Conservation (phyloP, 1,140 invertebrate species). For the Magallana angulata region DNA sequence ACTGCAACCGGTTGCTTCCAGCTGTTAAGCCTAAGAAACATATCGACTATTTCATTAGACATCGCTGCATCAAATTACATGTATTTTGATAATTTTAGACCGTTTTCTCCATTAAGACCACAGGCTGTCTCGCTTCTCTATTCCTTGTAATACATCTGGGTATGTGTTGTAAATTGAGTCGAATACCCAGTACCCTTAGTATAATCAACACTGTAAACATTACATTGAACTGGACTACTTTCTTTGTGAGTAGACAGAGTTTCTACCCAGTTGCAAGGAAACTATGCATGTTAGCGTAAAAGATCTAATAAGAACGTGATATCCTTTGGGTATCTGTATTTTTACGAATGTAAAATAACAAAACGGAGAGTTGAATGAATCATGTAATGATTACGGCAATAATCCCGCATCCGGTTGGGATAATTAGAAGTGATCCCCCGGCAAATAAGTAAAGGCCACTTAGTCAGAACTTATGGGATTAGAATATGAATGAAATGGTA, state of each 20-base stretch:
- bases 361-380: constrained; percentile 35
- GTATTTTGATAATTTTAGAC: constrained; percentile 28
- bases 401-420: neutral
- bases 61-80: constrained; percentile 33
- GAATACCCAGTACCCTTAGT: neutral
- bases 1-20: constrained; percentile 28
- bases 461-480: constrained; percentile 31
- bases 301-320: neutral
- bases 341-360: constrained; percentile 26
- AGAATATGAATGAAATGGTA: constrained; percentile 10
- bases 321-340: constrained; percentile 28
- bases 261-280: neutral
- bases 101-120: constrained; percentile 12
- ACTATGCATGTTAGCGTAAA: neutral
- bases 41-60: constrained; percentile 32
- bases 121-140: neutral
- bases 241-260: neutral
- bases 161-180: neutral
- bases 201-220: neutral
- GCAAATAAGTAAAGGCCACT: neutral
- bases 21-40: constrained; percentile 9
- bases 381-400: constrained; percentile 25
- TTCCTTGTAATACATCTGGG: neutral
- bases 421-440: neutral
- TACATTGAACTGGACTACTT: neutral